Evolutionary conservation across 2,888 invertebrate species (phyloP), one percentile per base, ranked within the genome.

Genomic region (Amiota mariae): DNA sequence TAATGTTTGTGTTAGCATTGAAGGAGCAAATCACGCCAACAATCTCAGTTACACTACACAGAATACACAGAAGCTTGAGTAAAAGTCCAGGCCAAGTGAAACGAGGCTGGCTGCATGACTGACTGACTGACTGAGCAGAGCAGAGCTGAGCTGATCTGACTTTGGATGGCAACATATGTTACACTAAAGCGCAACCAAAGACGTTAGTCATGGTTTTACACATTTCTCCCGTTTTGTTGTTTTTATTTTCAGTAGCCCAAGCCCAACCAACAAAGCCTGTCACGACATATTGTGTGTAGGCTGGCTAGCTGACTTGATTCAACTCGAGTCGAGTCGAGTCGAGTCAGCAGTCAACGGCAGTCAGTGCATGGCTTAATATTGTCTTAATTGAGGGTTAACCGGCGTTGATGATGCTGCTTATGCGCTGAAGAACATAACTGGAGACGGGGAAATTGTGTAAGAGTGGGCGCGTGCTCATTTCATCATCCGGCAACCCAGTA

Each of bases 381-480:
- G 86, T 87, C 87, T 88, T 88, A 88, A 88, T 88, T 88, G 87
- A 87, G 88, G 88, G 88, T 88, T 88, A 88, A 88, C 87, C 88
- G 84, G 87, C 85, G 87, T 88, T 88, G 87, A 88, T 88, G 87
- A 88, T 86, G 86, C 86, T 82, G 83, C 84, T 86, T 85, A 86
- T 87, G 87, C 87, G 86, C 81, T 84, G 81, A 15, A 18, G 49
- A 12, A 48, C 2, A 36, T 36, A 36, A 36, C 3, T 36, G 12
- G 72, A 15, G 51, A 18, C 56, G 59, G 70, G 68, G 51, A 48
- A 54, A 49, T 11, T 20, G 36, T 20, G 36, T 36, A 36, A 36
- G 36, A 36, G 36, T 36, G 36, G 36, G 36, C 36, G 36, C 36
- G 36, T 36, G 36, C 36, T 36, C 36, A 36, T 36, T 36, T 36